A percentile compares a stretch with the other conserved stretches of the same genome.
These are phyloP conservation scores for Stegophylla sp. DNA, from an alignment of 2,888 invertebrate genomes.

Conservation along the genomic window DNA sequence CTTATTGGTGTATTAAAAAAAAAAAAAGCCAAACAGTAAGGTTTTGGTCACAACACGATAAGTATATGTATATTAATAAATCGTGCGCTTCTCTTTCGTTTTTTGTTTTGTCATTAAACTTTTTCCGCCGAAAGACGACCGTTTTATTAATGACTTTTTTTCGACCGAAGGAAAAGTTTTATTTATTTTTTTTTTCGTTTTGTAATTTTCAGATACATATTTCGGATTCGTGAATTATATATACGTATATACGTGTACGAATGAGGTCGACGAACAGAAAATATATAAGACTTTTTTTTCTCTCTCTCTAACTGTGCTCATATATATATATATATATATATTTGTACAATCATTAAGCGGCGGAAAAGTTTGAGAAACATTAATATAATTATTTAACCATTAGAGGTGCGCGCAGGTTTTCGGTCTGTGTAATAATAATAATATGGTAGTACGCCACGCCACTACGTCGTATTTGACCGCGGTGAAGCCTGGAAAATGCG, in stretches of 20 bases:
- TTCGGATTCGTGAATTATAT: neutral
- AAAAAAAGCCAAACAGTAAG: neutral
- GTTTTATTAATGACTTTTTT: neutral
- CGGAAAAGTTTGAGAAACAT: constrained; percentile 1
- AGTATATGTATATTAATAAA: neutral
- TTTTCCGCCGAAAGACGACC: neutral
- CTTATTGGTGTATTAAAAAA: neutral
- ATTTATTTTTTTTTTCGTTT: too few relatives aligned
- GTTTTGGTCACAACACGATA: neutral
- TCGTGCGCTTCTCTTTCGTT: neutral
- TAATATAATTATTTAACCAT: constrained; percentile 32
- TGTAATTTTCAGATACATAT: neutral
- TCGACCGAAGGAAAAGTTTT: neutral
- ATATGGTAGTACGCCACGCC: too few relatives aligned
- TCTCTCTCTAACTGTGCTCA: neutral
- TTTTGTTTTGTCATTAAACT: neutral
- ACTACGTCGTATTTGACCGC: constrained; percentile 1
- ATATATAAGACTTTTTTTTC: constrained; percentile 2
- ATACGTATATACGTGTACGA: neutral
- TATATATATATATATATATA: neutral
- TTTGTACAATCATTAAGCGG: constrained; percentile 1
- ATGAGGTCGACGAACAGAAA: neutral
- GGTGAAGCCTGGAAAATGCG: constrained; percentile 7
- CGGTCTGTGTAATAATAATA: constrained; percentile 5
- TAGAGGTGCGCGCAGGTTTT: neutral